Conservation (phyloP, 2,888 invertebrate genomes). For the Megaustenia siamemsis region DNA sequence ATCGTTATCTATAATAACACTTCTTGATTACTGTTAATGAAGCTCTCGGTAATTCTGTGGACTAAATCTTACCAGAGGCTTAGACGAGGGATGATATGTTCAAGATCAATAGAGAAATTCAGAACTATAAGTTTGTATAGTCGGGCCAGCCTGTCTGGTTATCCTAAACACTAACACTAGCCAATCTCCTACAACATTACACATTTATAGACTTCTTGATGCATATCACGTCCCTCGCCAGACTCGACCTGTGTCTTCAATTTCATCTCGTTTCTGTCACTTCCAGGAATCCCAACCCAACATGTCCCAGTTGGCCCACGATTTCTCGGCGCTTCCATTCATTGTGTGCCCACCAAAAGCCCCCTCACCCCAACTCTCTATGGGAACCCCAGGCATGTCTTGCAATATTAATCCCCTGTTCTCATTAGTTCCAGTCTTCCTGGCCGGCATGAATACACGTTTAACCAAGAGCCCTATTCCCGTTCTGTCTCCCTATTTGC, state of each 20-base stretch:
- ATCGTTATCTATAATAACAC: too few species aligned
- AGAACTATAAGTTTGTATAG: too few species aligned
- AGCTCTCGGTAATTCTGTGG: too few species aligned
- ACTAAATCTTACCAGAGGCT: too few species aligned
- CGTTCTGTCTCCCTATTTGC: constrained; percentile 40
- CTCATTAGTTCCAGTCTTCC: constrained; percentile 42
- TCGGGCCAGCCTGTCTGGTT: too few species aligned
- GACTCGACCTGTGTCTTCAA: neutral
- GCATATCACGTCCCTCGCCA: constrained; percentile 4
- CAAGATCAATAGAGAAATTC: too few species aligned
- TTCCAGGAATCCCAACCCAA: neutral
- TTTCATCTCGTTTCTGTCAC: constrained; percentile 7
- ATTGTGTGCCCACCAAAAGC: neutral
- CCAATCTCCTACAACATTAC: neutral
- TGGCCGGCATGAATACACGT: constrained; percentile 20
- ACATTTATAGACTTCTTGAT: constrained; percentile 2
- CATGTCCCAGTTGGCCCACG: neutral
- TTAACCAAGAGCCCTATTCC: neutral
- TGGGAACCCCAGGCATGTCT: constrained; percentile 24
- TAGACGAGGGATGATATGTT: too few species aligned
- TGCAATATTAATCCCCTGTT: constrained; percentile 47
- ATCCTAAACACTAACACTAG: too few species aligned
- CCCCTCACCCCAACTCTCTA: constrained; percentile 1
- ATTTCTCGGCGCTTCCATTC: neutral
- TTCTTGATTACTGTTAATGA: too few species aligned